Evolutionary conservation across 2,113 vertebrate species (phyloP).

Genomic region (Sander lucioperca): DNA sequence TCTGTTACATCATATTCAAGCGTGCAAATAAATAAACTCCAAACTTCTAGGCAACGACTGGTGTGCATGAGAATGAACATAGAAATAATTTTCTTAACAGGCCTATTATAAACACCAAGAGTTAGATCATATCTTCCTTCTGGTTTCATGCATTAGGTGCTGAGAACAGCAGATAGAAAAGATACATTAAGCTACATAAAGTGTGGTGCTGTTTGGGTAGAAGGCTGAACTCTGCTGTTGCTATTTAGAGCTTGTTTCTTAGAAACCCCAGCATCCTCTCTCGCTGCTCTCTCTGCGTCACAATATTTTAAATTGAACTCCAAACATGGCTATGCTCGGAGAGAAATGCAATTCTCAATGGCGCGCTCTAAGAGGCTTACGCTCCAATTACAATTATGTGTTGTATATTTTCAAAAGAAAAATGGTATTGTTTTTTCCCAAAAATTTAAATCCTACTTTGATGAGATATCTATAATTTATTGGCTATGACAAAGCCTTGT

Average conservation of each 20-base stretch:
- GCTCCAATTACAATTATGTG: conserved; percentile 38
- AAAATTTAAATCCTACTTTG: conserved; percentile 7
- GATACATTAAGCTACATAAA: conserved; percentile 35
- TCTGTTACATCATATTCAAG: conserved; percentile 6
- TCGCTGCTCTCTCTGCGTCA: conserved; percentile 11
- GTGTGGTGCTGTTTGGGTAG: conserved; percentile 38
- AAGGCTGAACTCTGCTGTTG: conserved; percentile 56
- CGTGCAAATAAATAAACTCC: conserved; percentile 1
- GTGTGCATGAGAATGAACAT: conserved; percentile 1
- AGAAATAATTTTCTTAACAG: conserved; percentile 16
- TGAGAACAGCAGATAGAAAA: not conserved
- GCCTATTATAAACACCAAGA: conserved; percentile 6
- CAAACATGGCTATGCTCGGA: conserved; percentile 27
- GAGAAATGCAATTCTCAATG: conserved; percentile 20
- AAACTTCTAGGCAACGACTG: conserved; percentile 8
- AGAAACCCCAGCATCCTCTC: conserved; percentile 60
- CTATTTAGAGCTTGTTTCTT: conserved; percentile 70
- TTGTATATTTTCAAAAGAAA: not conserved
- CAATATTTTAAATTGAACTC: conserved; percentile 63
- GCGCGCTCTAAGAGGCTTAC: conserved; percentile 32
- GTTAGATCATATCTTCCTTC: not conserved
- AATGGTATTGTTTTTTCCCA: conserved; percentile 19
- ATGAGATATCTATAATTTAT: conserved; percentile 20
- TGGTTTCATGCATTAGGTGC: not conserved
- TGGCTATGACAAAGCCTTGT: not conserved